Conservation (phyloP, 2,113 vertebrate species). For the Meles meles region DNA sequence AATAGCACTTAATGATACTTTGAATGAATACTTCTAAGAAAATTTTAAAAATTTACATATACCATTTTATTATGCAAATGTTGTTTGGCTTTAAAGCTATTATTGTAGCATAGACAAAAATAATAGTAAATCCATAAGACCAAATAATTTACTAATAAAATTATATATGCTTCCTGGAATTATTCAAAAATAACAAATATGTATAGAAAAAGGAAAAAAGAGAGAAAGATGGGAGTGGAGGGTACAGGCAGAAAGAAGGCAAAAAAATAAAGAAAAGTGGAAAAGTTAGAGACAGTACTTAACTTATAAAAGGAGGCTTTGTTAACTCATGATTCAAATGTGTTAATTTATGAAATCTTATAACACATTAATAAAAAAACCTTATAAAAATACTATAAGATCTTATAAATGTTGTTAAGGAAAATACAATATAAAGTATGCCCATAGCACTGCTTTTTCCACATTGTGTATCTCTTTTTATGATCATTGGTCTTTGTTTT, state of each 20-base stretch:
- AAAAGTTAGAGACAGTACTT: not conserved
- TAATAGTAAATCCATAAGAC: not conserved
- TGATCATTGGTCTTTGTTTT: not conserved
- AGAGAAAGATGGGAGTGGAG: rapidly evolving
- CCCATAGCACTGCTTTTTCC: not conserved
- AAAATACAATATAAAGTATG: not conserved
- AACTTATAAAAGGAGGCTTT: not conserved
- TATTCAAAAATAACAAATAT: not conserved
- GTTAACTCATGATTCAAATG: not conserved
- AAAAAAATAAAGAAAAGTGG: not conserved
- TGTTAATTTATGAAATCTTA: not conserved
- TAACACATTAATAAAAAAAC: not conserved
- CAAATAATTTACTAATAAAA: not conserved
- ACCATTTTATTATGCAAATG: not conserved
- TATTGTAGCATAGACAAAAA: not conserved
- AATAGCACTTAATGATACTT: not conserved
- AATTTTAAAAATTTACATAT: not conserved
- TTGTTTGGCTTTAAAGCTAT: not conserved
- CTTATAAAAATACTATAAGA: not conserved
- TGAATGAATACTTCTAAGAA: not conserved
- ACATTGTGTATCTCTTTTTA: not conserved
- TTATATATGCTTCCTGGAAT: not conserved
- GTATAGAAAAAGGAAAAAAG: not conserved
- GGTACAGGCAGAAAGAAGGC: not conserved
- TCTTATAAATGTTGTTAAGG: not conserved